phyloP scores from a whole-genome alignment of 2,797 vertebrate genomes.

The Potorous gilbertii region DNA sequence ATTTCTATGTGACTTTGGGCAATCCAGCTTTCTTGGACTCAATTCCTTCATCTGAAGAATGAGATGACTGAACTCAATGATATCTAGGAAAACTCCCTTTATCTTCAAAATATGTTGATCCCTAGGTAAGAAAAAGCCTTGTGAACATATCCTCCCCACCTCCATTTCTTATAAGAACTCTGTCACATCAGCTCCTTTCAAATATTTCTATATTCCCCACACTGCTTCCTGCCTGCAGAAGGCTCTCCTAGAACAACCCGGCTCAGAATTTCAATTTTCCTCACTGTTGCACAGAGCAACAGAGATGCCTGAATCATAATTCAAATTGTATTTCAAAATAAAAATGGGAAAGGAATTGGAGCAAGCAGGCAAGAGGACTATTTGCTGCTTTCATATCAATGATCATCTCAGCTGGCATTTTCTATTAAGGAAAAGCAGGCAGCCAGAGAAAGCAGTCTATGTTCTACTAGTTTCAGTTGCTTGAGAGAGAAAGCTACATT shows the following conservation, averaged over 20 bases:
- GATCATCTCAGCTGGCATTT: background rate
- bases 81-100: background rate
- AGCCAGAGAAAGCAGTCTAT: conserved; percentile 41
- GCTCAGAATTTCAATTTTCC: background rate
- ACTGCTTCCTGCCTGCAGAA: background rate
- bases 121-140: background rate
- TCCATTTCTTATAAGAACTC: background rate
- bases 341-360: conserved; percentile 8
- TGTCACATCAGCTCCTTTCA: conserved; percentile 25
- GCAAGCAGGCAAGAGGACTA: conserved; percentile 23
- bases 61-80: background rate
- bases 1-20: background rate
- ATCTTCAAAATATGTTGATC: background rate
- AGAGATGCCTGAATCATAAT: background rate
- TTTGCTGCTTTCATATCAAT: background rate
- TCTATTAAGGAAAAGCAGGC: conserved; percentile 42
- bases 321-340: conserved; percentile 30
- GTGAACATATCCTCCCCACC: background rate
- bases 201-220: background rate
- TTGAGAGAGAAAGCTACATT: conserved; percentile 58
- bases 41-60: background rate
- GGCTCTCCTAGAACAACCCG: background rate
- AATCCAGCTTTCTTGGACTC: background rate
- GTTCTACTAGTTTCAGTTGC: conserved; percentile 63
- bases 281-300: background rate